These are phyloP conservation scores for Spongilla lacustris DNA, from an alignment of 37 sponge, comb jelly and placozoan genomes.

Conservation along the genomic window DNA sequence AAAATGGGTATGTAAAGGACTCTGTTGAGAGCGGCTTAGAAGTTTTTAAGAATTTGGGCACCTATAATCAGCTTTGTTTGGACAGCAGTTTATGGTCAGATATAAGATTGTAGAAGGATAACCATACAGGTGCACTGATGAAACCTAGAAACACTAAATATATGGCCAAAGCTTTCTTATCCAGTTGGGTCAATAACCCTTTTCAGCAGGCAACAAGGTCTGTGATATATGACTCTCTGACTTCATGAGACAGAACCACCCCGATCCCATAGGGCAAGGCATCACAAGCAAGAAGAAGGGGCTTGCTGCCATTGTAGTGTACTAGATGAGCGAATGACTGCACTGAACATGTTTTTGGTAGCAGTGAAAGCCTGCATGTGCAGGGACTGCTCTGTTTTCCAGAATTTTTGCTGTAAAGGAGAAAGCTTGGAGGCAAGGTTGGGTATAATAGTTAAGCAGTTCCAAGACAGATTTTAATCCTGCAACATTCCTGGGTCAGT, in stretches of 20 bases:
- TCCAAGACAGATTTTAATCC: too few relatives aligned
- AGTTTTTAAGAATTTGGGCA: too few relatives aligned
- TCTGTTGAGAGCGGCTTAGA: too few relatives aligned
- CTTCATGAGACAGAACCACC: background rate
- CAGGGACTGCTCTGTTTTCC: background rate
- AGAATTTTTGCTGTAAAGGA: background rate
- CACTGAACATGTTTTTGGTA: constrained; percentile 7
- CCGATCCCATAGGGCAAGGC: constrained; percentile 15
- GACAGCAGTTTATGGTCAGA: background rate
- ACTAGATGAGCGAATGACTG: background rate
- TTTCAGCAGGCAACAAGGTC: background rate
- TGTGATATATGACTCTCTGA: background rate
- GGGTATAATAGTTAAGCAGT: too few relatives aligned
- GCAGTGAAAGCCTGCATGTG: background rate
- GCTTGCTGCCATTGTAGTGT: background rate
- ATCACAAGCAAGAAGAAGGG: constrained; percentile 6
- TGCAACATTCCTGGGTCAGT: too few relatives aligned
- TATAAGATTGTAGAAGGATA: background rate
- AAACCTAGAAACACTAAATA: background rate
- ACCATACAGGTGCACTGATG: background rate
- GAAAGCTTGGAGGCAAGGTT: too few relatives aligned
- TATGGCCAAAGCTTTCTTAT: background rate
- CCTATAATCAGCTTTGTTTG: too few relatives aligned
- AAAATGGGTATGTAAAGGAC: too few relatives aligned
- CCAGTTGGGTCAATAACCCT: background rate